Percentiles rank a stretch among this genome's conserved stretches.
Conservation (phyloP, 2,797 vertebrate genomes). For the Salarias fasciatus region DNA sequence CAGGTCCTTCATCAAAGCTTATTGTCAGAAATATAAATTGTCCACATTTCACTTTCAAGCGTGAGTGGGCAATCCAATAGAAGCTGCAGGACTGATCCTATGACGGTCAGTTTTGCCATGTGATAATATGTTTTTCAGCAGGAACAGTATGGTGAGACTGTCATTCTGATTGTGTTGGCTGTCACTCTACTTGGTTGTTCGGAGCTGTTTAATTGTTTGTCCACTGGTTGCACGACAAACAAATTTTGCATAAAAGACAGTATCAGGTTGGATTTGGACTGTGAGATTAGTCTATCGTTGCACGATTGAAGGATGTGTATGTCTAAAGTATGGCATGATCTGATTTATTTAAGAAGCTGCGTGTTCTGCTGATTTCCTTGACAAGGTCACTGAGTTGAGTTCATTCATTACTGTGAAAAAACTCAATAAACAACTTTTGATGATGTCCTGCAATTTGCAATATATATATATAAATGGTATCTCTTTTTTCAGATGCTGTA, state of each 20-base stretch:
- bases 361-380: conserved; percentile 13
- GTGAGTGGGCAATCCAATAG: conserved; percentile 59
- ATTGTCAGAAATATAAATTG: conserved; percentile 77
- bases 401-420: too few relatives aligned
- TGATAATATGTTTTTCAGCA: conserved; percentile 43
- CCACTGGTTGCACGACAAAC: conserved; percentile 32
- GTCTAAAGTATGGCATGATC: too few relatives aligned
- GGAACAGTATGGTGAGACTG: conserved; percentile 32
- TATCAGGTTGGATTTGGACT: conserved; percentile 39
- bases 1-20: conserved; percentile 71
- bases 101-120: conserved; percentile 6
- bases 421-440: neutral
- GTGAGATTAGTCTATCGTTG: conserved; percentile 16
- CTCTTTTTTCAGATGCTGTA: conserved; percentile 12
- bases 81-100: conserved; percentile 30
- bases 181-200: conserved; percentile 28
- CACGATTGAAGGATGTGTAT: neutral
- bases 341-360: too few relatives aligned
- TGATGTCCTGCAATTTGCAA: conserved; percentile 14
- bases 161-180: conserved; percentile 28
- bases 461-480: conserved; percentile 1
- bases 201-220: conserved; percentile 36
- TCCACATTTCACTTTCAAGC: conserved; percentile 67
- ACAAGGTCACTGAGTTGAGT: conserved; percentile 13
- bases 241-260: conserved; percentile 42